Conservation (phyloP, 2,113 vertebrate species). For the Phainopepla nitens region DNA sequence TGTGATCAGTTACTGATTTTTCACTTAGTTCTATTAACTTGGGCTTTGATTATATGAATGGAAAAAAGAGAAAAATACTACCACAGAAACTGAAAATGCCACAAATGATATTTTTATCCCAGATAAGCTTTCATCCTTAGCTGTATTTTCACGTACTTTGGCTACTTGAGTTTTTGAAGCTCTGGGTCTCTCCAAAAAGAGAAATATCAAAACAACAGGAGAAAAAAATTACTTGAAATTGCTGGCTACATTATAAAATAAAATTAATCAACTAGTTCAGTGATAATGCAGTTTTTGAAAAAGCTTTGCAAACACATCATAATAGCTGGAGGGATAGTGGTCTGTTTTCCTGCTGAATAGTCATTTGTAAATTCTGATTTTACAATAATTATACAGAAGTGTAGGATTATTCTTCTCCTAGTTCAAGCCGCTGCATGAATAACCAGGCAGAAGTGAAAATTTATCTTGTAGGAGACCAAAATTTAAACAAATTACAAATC, state of each 20-base stretch:
- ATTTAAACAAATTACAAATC: background rate
- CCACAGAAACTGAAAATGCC: background rate
- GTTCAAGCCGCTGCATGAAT: background rate
- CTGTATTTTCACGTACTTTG: background rate
- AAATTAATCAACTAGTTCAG: background rate
- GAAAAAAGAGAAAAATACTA: background rate
- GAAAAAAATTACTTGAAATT: rapidly evolving
- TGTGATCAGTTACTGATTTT: background rate
- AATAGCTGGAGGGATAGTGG: background rate
- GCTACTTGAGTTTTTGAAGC: background rate
- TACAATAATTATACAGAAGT: background rate
- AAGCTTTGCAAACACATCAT: background rate
- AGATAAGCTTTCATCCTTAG: background rate
- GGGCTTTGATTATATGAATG: background rate
- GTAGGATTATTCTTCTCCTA: background rate
- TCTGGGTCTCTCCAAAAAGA: background rate
- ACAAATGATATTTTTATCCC: background rate
- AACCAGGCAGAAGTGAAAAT: background rate
- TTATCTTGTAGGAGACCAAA: background rate
- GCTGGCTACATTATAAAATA: background rate
- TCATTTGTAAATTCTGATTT: background rate
- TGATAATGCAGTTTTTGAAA: background rate
- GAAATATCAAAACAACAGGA: background rate
- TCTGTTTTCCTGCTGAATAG: background rate
- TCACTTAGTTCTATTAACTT: background rate